Conservation (phyloP, 2,113 vertebrate genomes). For the Romanogobio albipinnatus region DNA sequence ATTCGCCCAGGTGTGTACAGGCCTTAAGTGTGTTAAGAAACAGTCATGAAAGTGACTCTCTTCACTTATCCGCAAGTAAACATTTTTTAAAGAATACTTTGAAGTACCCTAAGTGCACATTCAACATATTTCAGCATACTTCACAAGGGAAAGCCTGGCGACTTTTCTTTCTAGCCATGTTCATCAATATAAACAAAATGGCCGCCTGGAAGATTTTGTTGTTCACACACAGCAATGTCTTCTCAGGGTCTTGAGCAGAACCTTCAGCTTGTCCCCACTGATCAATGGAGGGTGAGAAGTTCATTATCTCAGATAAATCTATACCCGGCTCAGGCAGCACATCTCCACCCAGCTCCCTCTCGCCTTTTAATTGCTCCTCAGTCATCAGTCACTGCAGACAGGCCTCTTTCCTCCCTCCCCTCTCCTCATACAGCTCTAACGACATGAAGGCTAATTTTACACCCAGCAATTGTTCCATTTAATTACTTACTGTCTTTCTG, state of each 20-base stretch:
- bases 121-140: not conserved
- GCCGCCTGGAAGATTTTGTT: conserved; percentile 12
- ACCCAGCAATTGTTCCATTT: conserved; percentile 77
- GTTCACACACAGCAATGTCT: not conserved
- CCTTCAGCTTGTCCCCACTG: conserved; percentile 28
- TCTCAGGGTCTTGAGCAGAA: conserved; percentile 27
- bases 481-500: conserved; percentile 77
- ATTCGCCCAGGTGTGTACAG: no score
- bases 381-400: conserved; percentile 68
- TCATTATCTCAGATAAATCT: conserved; percentile 65
- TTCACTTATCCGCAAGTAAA: not conserved
- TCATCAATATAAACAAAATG: conserved; percentile 34
- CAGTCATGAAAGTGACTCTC: not conserved
- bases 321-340: conserved; percentile 41
- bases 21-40: not conserved
- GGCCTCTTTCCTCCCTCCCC: conserved; percentile 63
- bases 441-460: conserved; percentile 80
- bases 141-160: not conserved
- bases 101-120: not conserved
- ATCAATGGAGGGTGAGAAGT: conserved; percentile 60
- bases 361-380: conserved; percentile 58
- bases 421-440: conserved; percentile 73
- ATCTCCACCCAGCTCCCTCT: conserved; percentile 32
- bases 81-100: not conserved
- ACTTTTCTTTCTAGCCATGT: not conserved